Percentiles rank a stretch among this genome's conserved stretches.
Evolutionary conservation across 2,888 invertebrate genomes (phyloP).

Genomic region (Atethmia centrago): DNA sequence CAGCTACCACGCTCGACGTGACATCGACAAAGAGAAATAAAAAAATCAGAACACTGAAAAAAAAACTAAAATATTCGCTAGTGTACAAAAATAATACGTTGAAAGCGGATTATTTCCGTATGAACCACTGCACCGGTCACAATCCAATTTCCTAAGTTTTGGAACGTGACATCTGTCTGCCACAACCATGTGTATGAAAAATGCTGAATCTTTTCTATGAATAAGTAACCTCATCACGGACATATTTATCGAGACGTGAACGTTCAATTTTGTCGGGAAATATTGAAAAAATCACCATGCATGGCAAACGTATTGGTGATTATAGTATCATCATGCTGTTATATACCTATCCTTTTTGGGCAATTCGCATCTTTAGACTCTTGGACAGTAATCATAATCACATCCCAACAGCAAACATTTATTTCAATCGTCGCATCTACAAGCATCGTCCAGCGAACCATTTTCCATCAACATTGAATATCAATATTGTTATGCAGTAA

Average conservation of each 20-base stretch:
- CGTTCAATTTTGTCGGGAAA: slow-evolving; percentile 14
- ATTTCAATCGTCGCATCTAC: background rate
- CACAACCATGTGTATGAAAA: slow-evolving; percentile 50
- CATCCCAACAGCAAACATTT: background rate
- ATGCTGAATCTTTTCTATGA: slow-evolving; percentile 51
- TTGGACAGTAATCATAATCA: background rate
- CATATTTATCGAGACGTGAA: slow-evolving; percentile 20
- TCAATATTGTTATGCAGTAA: background rate
- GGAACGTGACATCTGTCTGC: slow-evolving; percentile 48
- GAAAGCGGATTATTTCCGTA: slow-evolving; percentile 57
- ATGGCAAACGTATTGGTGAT: background rate
- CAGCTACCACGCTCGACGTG: slow-evolving; percentile 28
- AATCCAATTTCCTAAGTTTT: slow-evolving; percentile 60
- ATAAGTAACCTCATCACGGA: slow-evolving; percentile 38
- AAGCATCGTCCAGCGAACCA: background rate
- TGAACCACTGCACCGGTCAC: slow-evolving; percentile 45
- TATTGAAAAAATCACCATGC: slow-evolving; percentile 19
- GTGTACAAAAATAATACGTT: slow-evolving; percentile 51
- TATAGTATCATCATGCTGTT: background rate
- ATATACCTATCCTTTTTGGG: no score
- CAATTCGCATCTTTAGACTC: background rate
- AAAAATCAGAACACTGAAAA: slow-evolving; percentile 33
- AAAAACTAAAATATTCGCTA: slow-evolving; percentile 23
- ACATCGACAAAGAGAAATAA: slow-evolving; percentile 40
- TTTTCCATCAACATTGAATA: background rate